phyloP scores from a whole-genome alignment of 2,113 vertebrate genomes.

The Daboia siamensis region DNA sequence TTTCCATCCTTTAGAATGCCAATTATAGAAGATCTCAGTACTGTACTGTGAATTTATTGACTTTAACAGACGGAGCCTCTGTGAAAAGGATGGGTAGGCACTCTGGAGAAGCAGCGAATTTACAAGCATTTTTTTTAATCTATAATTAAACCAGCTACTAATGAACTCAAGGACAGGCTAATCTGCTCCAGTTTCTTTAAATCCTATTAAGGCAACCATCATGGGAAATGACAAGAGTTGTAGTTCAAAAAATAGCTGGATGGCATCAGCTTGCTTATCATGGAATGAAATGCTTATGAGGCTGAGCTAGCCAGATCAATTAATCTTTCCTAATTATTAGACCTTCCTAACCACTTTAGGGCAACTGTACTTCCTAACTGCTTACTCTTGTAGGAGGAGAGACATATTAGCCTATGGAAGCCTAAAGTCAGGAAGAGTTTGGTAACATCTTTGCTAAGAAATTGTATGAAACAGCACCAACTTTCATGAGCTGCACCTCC shows the following conservation, averaged over 20 bases:
- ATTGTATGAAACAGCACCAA: background rate
- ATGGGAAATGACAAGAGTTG: background rate
- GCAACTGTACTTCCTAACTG: background rate
- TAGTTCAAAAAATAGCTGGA: background rate
- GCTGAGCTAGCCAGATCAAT: background rate
- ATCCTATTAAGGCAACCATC: background rate
- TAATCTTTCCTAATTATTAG: background rate
- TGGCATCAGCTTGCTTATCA: background rate
- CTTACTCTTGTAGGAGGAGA: background rate
- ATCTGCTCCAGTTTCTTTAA: background rate
- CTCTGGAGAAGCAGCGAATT: background rate
- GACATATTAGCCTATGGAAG: background rate
- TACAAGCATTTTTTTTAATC: background rate
- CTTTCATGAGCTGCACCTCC: background rate
- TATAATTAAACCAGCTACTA: background rate
- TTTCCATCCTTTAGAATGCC: background rate
- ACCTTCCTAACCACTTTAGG: background rate
- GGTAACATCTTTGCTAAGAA: background rate
- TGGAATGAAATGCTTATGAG: background rate
- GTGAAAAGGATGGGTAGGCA: background rate
- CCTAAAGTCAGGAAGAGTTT: background rate
- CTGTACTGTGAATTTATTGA: background rate
- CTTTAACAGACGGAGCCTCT: background rate
- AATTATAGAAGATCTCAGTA: background rate
- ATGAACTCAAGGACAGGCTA: background rate